A percentile compares a stretch with the other conserved stretches of the same genome.
phyloP scores from a whole-genome alignment of 2,888 invertebrate genomes.

The Drosophila mettleri region DNA sequence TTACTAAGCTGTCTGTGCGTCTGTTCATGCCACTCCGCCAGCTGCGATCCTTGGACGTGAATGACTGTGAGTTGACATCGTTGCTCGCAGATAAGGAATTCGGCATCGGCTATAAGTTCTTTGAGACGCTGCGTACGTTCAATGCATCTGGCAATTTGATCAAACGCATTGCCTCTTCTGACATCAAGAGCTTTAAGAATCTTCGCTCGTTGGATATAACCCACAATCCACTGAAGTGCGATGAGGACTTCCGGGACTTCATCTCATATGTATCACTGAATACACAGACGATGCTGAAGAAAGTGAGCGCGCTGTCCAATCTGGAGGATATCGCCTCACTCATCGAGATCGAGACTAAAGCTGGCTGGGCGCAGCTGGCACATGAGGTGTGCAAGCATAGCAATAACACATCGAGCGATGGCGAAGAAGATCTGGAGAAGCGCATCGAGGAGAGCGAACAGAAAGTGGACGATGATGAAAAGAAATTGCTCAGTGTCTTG shows the following conservation, averaged over 20 bases:
- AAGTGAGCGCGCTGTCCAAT: slow-evolving; percentile 70
- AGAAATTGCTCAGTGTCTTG: slow-evolving; percentile 74
- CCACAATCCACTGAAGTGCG: slow-evolving; percentile 89
- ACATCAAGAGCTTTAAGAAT: slow-evolving; percentile 82
- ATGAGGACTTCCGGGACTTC: slow-evolving; percentile 88
- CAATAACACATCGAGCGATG: slow-evolving; percentile 23
- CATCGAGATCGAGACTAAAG: slow-evolving; percentile 62
- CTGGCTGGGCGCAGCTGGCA: slow-evolving; percentile 82
- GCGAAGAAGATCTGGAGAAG: slow-evolving; percentile 68
- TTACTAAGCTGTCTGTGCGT: slow-evolving; percentile 88
- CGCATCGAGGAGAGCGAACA: slow-evolving; percentile 72
- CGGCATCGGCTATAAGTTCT: slow-evolving; percentile 84
- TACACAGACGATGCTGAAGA: slow-evolving; percentile 73
- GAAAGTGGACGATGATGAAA: slow-evolving; percentile 75
- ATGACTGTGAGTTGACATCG: slow-evolving; percentile 88
- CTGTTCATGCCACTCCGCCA: slow-evolving; percentile 88
- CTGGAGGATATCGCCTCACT: slow-evolving; percentile 68
- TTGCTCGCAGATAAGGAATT: slow-evolving; percentile 88
- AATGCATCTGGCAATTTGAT: slow-evolving; percentile 86
- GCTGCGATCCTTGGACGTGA: slow-evolving; percentile 89
- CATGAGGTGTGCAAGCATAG: slow-evolving; percentile 83
- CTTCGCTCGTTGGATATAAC: slow-evolving; percentile 86
- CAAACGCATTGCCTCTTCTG: slow-evolving; percentile 74
- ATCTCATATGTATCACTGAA: slow-evolving; percentile 85
- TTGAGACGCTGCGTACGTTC: slow-evolving; percentile 87